phyloP scores from a whole-genome alignment of 1,140 invertebrate genomes.

The Tigriopus japonicus region DNA sequence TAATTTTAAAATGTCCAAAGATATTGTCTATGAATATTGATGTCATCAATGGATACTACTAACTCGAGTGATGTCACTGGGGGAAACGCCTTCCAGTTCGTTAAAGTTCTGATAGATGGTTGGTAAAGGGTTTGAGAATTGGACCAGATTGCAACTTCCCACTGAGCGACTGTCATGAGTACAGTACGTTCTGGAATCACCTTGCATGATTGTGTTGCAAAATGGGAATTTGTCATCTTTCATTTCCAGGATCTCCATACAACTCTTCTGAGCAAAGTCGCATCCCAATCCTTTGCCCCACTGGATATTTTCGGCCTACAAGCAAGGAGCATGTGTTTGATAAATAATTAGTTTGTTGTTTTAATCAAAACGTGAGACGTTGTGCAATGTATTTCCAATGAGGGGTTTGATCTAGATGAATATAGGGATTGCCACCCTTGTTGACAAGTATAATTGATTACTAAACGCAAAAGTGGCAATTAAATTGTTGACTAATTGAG shows the following conservation, averaged over 20 bases:
- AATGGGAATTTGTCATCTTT: constrained; percentile 37
- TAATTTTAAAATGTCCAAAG: constrained; percentile 22
- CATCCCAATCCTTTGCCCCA: constrained; percentile 86
- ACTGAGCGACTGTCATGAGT: constrained; percentile 78
- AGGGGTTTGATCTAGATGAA: too few relatives aligned
- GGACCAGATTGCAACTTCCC: constrained; percentile 82
- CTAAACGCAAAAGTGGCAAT: too few relatives aligned
- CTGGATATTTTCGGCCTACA: constrained; percentile 56
- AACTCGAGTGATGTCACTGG: too few relatives aligned
- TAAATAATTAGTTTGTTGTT: too few relatives aligned
- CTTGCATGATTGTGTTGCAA: constrained; percentile 77
- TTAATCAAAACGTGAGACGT: too few relatives aligned
- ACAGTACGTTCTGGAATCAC: constrained; percentile 76
- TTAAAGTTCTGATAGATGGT: constrained; percentile 45
- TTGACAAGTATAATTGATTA: too few relatives aligned
- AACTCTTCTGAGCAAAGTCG: constrained; percentile 79
- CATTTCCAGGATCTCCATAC: constrained; percentile 83
- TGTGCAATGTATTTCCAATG: too few relatives aligned
- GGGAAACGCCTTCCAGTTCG: constrained; percentile 42
- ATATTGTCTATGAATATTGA: too few relatives aligned
- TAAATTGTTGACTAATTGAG: too few relatives aligned
- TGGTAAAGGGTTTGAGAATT: constrained; percentile 55
- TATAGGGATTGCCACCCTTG: too few relatives aligned
- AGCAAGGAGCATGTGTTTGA: constrained; percentile 21
- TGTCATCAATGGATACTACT: too few relatives aligned